phyloP scores from a whole-genome alignment of 2,888 invertebrate species.

The Portevinia maculata region DNA sequence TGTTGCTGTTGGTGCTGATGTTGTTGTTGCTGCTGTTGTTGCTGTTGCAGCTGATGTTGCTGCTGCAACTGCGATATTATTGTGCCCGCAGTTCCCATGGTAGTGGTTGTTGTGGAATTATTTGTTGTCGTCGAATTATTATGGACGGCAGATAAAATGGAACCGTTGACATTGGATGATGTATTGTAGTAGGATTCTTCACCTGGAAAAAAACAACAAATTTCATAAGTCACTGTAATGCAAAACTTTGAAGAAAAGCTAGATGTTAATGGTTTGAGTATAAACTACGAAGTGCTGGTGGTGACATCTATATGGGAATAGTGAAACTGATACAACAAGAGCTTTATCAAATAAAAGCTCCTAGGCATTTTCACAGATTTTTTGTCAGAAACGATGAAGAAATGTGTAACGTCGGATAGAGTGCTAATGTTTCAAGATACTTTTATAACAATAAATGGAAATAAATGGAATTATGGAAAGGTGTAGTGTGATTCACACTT shows the following conservation, averaged over 20 bases:
- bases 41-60: conserved; percentile 77
- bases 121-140: conserved; percentile 80
- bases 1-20: conserved; percentile 74
- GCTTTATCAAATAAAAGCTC: background rate
- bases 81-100: conserved; percentile 78
- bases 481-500: no score
- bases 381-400: no score
- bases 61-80: conserved; percentile 76
- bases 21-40: conserved; percentile 75
- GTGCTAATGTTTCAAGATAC: background rate
- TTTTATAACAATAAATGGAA: no score
- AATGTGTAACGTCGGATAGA: no score
- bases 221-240: conserved; percentile 17
- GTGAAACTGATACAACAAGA: no score
- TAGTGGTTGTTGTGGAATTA: conserved; percentile 80
- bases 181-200: conserved; percentile 82
- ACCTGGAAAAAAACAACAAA: conserved; percentile 75
- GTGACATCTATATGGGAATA: background rate
- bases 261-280: background rate
- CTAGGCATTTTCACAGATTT: no score
- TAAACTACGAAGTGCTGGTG: conserved; percentile 1
- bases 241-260: background rate
- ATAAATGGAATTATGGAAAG: no score
- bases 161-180: conserved; percentile 80
- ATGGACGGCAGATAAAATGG: conserved; percentile 81